Evolutionary conservation across 2,797 vertebrate genomes (phyloP).

Genomic region (Gymnothorax javanicus): DNA sequence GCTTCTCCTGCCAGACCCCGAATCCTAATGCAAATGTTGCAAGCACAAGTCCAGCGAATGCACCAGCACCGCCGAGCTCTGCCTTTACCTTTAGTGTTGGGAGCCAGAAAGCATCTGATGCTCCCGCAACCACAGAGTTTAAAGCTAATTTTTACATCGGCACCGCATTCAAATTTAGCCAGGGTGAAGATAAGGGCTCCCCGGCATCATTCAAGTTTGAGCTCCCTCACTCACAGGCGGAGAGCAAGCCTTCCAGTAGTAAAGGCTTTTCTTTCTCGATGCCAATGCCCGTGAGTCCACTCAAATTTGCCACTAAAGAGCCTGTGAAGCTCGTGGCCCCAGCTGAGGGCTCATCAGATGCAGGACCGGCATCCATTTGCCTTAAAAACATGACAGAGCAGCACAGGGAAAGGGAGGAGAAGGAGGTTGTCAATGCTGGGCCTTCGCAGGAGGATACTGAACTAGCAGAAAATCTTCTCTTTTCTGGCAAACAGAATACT

Average conservation of each 20-base stretch:
- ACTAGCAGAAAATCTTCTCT: slow-evolving; percentile 67
- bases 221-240: slow-evolving; percentile 63
- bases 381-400: slow-evolving; percentile 77
- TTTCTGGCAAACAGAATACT: slow-evolving; percentile 80
- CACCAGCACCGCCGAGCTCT: slow-evolving; percentile 62
- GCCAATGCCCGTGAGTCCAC: slow-evolving; percentile 67
- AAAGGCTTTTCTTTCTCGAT: slow-evolving; percentile 82
- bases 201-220: slow-evolving; percentile 78
- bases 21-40: slow-evolving; percentile 73
- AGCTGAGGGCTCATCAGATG: slow-evolving; percentile 44
- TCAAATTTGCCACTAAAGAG: slow-evolving; percentile 90
- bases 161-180: slow-evolving; percentile 84
- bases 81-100: slow-evolving; percentile 66
- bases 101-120: slow-evolving; percentile 57
- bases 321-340: slow-evolving; percentile 57
- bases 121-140: slow-evolving; percentile 76
- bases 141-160: slow-evolving; percentile 68
- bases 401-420: slow-evolving; percentile 72
- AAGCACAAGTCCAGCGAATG: slow-evolving; percentile 23
- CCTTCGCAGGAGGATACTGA: slow-evolving; percentile 24
- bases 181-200: slow-evolving; percentile 67
- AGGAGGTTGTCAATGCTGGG: slow-evolving; percentile 38
- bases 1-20: slow-evolving; percentile 74
- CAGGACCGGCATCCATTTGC: slow-evolving; percentile 65
- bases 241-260: slow-evolving; percentile 66